A percentile compares a stretch with the other conserved stretches of the same genome.
Evolutionary conservation across 1,140 invertebrate species (phyloP).

Genomic region (Caenorhabditis brenneri): DNA sequence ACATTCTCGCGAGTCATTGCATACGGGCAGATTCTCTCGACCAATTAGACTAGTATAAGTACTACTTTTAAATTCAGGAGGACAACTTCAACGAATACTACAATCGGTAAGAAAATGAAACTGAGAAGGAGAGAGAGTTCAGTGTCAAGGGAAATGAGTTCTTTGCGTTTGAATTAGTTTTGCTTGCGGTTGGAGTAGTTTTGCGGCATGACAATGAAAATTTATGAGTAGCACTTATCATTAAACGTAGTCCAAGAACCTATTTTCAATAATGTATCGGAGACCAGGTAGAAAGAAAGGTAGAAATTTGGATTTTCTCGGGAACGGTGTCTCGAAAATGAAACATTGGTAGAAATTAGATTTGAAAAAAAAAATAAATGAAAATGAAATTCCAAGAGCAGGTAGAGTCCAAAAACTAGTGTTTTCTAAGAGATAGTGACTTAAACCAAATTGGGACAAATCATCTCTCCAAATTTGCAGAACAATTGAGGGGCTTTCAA

Average conservation of each 20-base stretch:
- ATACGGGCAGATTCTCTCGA: not conserved
- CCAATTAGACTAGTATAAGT: not conserved
- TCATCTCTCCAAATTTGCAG: too few relatives aligned
- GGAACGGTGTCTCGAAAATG: too few relatives aligned
- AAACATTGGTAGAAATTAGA: too few relatives aligned
- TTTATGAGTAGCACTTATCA: not conserved
- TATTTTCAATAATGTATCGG: not conserved
- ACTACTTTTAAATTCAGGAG: not conserved
- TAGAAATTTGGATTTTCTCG: too few relatives aligned
- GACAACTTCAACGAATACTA: not conserved
- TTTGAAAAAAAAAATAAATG: too few relatives aligned
- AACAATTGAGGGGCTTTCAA: too few relatives aligned
- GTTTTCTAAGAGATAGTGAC: too few relatives aligned
- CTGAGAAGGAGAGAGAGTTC: too few relatives aligned
- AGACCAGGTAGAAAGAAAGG: too few relatives aligned
- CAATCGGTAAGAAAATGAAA: not conserved
- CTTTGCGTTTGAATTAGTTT: not conserved
- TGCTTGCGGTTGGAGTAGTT: not conserved
- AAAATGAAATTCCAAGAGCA: too few relatives aligned
- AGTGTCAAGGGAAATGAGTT: conserved; percentile 19
- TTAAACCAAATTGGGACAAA: too few relatives aligned
- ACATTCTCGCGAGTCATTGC: not conserved
- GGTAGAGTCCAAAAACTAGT: too few relatives aligned
- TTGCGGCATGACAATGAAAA: not conserved
- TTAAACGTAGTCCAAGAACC: not conserved